Conservation (phyloP, 2,113 vertebrate genomes). For the Fulmarus glacialis region DNA sequence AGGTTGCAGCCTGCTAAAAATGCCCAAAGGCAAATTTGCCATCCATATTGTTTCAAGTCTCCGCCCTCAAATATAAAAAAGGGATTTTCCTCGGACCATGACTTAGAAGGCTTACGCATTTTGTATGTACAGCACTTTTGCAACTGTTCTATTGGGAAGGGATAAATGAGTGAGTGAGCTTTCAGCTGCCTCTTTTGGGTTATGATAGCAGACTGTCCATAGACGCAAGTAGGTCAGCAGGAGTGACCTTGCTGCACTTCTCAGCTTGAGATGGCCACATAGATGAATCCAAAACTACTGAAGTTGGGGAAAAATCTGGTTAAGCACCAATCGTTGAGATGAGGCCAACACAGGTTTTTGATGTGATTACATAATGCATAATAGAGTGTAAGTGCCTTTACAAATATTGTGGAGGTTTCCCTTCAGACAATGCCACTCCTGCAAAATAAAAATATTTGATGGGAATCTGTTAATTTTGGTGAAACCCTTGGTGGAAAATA, state of each 20-base stretch:
- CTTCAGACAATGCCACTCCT: not conserved
- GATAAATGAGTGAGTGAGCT: not conserved
- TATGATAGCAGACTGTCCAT: not conserved
- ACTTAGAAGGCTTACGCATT: not conserved
- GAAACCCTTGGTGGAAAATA: not conserved
- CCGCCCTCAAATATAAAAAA: not conserved
- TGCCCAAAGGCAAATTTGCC: not conserved
- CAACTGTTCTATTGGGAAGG: not conserved
- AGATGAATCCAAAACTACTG: not conserved
- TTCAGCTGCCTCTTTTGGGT: not conserved
- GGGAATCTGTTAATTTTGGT: not conserved
- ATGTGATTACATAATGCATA: not conserved
- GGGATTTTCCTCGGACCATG: not conserved
- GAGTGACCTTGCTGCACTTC: not conserved
- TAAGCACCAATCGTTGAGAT: not conserved
- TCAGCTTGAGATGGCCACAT: not conserved
- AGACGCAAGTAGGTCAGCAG: not conserved
- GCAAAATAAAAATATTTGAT: not conserved
- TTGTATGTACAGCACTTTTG: not conserved
- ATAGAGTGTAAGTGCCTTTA: not conserved
- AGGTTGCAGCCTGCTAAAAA: not conserved
- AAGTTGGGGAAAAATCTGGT: not conserved
- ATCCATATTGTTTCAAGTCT: slow-evolving; percentile 12
- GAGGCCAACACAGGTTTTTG: not conserved
- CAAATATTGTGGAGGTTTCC: not conserved